These are phyloP conservation scores for Sylvia atricapilla DNA, from an alignment of 2,113 vertebrate genomes.

Conservation along the genomic window DNA sequence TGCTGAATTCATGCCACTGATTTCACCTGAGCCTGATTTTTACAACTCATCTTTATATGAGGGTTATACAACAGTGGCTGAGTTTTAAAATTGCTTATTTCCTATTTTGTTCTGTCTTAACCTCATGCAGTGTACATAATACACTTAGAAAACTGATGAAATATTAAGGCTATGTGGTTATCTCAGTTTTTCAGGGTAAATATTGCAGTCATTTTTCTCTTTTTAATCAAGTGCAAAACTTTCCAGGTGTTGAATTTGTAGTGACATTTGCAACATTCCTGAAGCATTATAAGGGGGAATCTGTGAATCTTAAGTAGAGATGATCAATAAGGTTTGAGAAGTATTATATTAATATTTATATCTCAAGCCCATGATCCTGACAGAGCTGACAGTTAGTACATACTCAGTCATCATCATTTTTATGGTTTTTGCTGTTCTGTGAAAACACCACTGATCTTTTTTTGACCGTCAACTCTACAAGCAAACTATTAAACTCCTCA, in stretches of 20 bases:
- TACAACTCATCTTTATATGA: not conserved
- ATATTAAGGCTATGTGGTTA: not conserved
- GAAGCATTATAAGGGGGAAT: not conserved
- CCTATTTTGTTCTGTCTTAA: not conserved
- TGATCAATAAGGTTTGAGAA: slow-evolving; percentile 15
- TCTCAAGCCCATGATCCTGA: slow-evolving; percentile 5
- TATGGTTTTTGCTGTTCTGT: not conserved
- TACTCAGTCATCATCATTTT: slow-evolving; percentile 2
- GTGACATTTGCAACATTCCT: not conserved
- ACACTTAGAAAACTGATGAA: not conserved
- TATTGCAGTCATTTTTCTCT: not conserved
- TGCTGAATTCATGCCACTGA: not conserved
- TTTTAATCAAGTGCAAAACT: not conserved
- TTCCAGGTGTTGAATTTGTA: not conserved
- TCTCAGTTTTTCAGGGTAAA: not conserved
- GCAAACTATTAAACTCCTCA: not conserved
- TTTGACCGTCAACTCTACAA: not conserved
- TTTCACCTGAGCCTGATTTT: not conserved
- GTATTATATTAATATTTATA: not conserved
- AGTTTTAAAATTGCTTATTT: not conserved
- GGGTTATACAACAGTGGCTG: not conserved
- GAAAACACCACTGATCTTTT: not conserved
- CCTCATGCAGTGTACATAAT: not conserved
- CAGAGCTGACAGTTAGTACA: not conserved
- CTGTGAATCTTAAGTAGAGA: not conserved